These are phyloP conservation scores for Cottus gobio DNA, from an alignment of 2,113 vertebrate species.

Conservation along the genomic window DNA sequence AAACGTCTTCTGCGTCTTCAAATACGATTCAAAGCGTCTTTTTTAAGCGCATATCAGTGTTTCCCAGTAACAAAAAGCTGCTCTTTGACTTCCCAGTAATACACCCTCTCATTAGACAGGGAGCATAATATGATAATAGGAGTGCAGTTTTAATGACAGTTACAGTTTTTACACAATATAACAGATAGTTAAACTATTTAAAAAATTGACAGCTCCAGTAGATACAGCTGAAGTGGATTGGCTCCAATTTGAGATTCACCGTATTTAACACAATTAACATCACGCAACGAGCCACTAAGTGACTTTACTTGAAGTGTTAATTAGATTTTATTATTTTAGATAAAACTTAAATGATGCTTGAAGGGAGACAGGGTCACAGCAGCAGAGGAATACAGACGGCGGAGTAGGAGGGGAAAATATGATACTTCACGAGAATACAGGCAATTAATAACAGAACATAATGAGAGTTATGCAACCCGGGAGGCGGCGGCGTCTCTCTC, in stretches of 20 bases:
- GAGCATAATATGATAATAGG: conserved; percentile 21
- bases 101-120: conserved; percentile 27
- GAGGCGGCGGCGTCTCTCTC: background rate
- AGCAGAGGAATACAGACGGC: conserved; percentile 5
- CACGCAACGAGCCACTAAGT: conserved; percentile 37
- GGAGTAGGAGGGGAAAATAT: conserved; percentile 5
- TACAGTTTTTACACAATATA: conserved; percentile 26
- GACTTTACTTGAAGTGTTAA: conserved; percentile 61
- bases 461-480: conserved; percentile 12
- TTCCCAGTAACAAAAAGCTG: background rate
- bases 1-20: background rate
- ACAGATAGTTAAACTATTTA: conserved; percentile 39
- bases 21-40: background rate
- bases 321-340: conserved; percentile 65
- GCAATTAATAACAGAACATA: conserved; percentile 35
- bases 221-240: conserved; percentile 43
- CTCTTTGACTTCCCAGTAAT: conserved; percentile 14
- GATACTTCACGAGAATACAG: conserved; percentile 34
- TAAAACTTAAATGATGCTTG: conserved; percentile 65
- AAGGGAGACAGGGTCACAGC: conserved; percentile 50
- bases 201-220: conserved; percentile 37
- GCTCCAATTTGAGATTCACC: conserved; percentile 40
- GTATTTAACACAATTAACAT: conserved; percentile 53
- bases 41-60: conserved; percentile 5
- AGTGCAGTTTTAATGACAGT: conserved; percentile 41